These are phyloP conservation scores for Dasyurus viverrinus DNA, from an alignment of 2,113 vertebrate genomes.

Conservation along the genomic window DNA sequence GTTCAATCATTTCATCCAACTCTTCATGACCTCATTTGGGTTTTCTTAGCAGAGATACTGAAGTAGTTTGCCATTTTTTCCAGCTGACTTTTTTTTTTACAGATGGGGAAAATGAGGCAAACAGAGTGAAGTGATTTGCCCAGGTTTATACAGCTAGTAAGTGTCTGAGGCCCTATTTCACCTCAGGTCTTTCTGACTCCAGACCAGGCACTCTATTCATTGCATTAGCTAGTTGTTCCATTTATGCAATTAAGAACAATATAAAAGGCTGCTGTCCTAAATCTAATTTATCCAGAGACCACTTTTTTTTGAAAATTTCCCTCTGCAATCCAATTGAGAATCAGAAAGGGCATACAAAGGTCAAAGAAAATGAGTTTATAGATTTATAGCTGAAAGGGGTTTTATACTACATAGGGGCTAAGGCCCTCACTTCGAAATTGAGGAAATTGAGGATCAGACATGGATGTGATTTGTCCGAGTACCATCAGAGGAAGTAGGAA, in stretches of 20 bases:
- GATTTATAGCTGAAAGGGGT: neutral
- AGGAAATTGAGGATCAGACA: neutral
- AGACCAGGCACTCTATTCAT: neutral
- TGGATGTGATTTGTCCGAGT: neutral
- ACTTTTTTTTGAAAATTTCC: neutral
- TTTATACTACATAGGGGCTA: neutral
- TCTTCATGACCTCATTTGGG: neutral
- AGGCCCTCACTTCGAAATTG: neutral
- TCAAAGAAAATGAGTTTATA: neutral
- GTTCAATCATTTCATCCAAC: neutral
- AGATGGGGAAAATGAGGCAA: neutral
- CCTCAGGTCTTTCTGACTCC: neutral
- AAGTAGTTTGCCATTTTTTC: neutral
- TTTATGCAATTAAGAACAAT: neutral
- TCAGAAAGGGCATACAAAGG: neutral
- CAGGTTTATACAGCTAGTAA: neutral
- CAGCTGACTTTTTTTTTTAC: neutral
- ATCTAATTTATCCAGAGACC: neutral
- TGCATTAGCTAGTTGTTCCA: no score
- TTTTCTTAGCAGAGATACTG: neutral
- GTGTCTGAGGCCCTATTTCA: neutral
- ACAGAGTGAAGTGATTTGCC: neutral
- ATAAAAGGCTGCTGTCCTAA: neutral
- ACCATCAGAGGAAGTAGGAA: neutral
- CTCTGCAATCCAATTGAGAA: neutral